phyloP scores from a whole-genome alignment of 2,113 vertebrate genomes.

The Motacilla tschutschensis region DNA sequence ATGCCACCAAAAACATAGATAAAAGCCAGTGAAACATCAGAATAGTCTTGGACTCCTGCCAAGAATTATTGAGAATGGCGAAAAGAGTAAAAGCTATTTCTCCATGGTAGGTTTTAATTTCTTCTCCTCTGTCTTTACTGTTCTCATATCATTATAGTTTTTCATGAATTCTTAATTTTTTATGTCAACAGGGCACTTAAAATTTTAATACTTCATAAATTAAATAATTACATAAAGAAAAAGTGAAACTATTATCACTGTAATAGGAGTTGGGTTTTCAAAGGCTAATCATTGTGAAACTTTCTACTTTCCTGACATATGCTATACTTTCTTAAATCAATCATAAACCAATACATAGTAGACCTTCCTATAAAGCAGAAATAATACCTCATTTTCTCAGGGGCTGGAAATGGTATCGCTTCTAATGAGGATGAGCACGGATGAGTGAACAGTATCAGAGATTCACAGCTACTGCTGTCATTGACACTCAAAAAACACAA shows the following conservation, averaged over 20 bases:
- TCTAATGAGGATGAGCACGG: neutral
- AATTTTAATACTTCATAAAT: neutral
- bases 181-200: neutral
- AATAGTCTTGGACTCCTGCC: neutral
- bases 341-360: neutral
- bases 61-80: neutral
- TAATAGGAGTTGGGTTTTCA: neutral
- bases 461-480: neutral
- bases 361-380: neutral
- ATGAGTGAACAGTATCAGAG: neutral
- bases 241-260: neutral
- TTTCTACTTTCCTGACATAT: neutral
- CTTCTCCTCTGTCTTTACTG: neutral
- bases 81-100: neutral
- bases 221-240: neutral
- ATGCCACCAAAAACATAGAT: neutral
- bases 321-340: neutral
- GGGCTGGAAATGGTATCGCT: neutral
- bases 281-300: neutral
- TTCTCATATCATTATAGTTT: neutral
- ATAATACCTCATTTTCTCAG: neutral
- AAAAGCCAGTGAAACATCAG: neutral
- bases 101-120: neutral
- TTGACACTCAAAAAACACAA: neutral
- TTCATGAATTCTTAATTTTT: neutral